Percentiles rank a stretch among this genome's conserved stretches.
Conservation (phyloP, 2,888 invertebrate genomes). For the Buathra laborator region DNA sequence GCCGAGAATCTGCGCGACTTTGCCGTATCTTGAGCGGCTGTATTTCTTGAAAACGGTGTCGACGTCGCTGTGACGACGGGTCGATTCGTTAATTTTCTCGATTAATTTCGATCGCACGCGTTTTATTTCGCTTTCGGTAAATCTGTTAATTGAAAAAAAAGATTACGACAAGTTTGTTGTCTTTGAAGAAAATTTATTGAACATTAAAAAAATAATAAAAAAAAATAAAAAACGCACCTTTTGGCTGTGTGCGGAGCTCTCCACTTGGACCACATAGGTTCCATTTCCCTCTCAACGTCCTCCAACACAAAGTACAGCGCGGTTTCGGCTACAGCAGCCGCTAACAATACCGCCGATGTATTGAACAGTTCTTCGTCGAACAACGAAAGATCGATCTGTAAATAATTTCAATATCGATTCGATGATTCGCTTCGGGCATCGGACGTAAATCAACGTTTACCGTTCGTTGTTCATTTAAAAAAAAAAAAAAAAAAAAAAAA, state of each 20-base stretch:
- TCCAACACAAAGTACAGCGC: constrained; percentile 69
- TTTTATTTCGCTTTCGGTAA: constrained; percentile 64
- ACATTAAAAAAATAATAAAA: no score
- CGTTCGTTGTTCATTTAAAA: no score
- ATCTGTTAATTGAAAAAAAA: constrained; percentile 58
- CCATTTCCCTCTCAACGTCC: constrained; percentile 1
- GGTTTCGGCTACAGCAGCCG: constrained; percentile 70
- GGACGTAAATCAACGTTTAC: no score
- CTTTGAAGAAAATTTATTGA: neutral
- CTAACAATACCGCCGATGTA: constrained; percentile 69
- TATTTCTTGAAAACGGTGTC: constrained; percentile 77
- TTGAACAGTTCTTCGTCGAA: constrained; percentile 72
- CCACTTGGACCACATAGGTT: constrained; percentile 52
- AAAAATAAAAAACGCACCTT: constrained; percentile 2
- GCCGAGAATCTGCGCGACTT: constrained; percentile 68
- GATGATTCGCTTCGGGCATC: neutral
- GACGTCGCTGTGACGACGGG: constrained; percentile 36
- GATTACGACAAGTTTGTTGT: no score
- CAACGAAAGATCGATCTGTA: constrained; percentile 78
- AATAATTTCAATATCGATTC: constrained; percentile 18
- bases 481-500: no score
- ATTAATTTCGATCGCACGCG: constrained; percentile 67
- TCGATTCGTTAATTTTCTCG: constrained; percentile 62
- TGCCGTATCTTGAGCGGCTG: constrained; percentile 70
- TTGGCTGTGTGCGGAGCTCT: constrained; percentile 44